These are phyloP conservation scores for Ctenodactylus gundi DNA, from an alignment of 2,113 vertebrate genomes.

Conservation along the genomic window DNA sequence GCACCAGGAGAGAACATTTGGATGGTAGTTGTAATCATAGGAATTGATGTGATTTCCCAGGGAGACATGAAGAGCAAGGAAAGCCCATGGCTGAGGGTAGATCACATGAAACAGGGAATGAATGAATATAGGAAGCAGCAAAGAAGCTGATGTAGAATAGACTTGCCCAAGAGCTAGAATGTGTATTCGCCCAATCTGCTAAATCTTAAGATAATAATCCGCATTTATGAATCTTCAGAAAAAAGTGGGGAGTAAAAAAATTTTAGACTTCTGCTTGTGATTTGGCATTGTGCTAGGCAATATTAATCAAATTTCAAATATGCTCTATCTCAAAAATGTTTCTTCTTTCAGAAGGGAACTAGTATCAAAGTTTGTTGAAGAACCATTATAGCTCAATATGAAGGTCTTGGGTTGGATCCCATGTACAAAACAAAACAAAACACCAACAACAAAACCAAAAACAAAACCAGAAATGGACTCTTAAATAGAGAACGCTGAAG, in stretches of 20 bases:
- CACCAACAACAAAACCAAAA: no score
- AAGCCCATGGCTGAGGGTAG: neutral
- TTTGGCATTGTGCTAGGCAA: neutral
- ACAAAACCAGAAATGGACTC: slow-evolving; percentile 5
- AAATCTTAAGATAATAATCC: neutral
- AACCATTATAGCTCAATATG: no score
- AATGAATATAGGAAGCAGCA: neutral
- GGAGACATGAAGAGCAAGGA: neutral
- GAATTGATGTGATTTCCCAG: neutral
- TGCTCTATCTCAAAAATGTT: neutral
- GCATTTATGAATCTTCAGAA: neutral
- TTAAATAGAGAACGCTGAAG: slow-evolving; percentile 1
- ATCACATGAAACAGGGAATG: neutral
- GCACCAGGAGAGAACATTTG: neutral
- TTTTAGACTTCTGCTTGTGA: neutral
- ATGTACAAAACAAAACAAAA: no score
- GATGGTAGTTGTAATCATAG: neutral
- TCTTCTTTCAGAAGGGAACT: neutral
- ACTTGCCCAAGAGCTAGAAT: neutral
- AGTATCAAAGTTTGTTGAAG: neutral
- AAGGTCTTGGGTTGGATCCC: no score
- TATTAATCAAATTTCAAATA: slow-evolving; percentile 1
- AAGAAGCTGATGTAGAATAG: neutral
- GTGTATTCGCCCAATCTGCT: neutral
- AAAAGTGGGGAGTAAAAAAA: neutral